Evolutionary conservation across 2,797 vertebrate species (phyloP), one percentile per base, ranked within the genome.

Genomic region (Sebastes trivittatus): DNA sequence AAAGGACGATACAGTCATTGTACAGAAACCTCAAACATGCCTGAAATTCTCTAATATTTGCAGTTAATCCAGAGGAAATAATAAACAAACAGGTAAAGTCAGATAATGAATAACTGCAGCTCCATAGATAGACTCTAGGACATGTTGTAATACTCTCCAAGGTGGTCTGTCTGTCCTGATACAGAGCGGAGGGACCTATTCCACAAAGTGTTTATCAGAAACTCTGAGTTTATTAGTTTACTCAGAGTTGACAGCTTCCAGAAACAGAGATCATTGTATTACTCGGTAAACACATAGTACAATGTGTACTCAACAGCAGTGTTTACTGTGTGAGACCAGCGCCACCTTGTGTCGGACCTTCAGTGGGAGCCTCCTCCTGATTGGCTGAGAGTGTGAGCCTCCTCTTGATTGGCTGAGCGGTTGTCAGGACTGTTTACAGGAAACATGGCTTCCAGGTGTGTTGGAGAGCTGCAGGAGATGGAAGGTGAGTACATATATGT

Each of bases 401-500:
- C 36, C 11, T 38, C 11, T 5, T 38, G 36, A 38, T 38, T 94
- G 95, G 95, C 81, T 75, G 78, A 85, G 60, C 78, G 65, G 80
- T 87, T 92, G 95, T 95, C 91, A 93, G 92, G 92, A 88, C 88
- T 95, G 94, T 93, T 92, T 87, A 93, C 89, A 88, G 77, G 77
- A 91, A 94, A 94, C 89, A 97, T 97, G 96, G 96, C 96, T 91
- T 92, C 95, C 78, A 79, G 90, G 90, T 92, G 94, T 88, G 94
- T 92, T 69, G 95, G 94, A 93, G 96, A 97, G 82, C 94, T 93
- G 66, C 96, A 97, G 90, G 96, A 96, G 80, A 97, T 97, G 96
- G 96, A 96, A 96, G 96, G 96, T 96, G 83, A 93, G 94, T 83
- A 42, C 79, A 11, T 38, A 85, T 52, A 23, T 75, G 5, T 16